phyloP scores from a whole-genome alignment of 2,888 invertebrate genomes.

The Macaria liturata region DNA sequence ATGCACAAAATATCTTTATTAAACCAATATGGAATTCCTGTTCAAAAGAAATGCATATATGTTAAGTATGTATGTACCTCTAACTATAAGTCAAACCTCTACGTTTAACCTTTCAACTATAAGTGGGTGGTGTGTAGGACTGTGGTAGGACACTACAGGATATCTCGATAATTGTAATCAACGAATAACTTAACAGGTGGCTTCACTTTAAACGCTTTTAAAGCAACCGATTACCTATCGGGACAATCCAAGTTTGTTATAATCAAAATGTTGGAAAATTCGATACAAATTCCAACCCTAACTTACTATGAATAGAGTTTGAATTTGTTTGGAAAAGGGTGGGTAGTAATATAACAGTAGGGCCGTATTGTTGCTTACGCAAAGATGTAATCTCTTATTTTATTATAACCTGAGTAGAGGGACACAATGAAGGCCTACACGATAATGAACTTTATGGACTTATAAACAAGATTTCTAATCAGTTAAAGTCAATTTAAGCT shows the following conservation, averaged over 20 bases:
- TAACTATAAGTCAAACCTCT: no score
- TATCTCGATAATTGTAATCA: conserved; percentile 37
- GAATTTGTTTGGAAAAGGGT: conserved; percentile 38
- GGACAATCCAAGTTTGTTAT: conserved; percentile 63
- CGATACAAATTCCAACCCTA: conserved; percentile 42
- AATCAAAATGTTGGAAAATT: conserved; percentile 49
- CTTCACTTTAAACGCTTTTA: conserved; percentile 58
- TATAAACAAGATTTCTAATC: no score
- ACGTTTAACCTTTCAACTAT: no score
- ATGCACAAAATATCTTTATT: no score
- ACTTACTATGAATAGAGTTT: conserved; percentile 23
- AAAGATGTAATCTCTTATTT: conserved; percentile 80
- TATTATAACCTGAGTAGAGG: conserved; percentile 76
- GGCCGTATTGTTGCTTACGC: conserved; percentile 76
- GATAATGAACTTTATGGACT: conserved; percentile 13
- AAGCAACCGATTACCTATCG: conserved; percentile 71
- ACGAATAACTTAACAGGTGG: conserved; percentile 60
- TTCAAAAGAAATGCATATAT: no score
- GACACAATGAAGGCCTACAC: conserved; percentile 37
- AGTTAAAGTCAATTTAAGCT: no score
- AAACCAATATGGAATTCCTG: no score
- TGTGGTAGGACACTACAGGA: background rate
- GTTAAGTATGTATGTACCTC: no score
- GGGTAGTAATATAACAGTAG: conserved; percentile 69
- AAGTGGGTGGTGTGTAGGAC: no score